phyloP scores from a whole-genome alignment of 2,113 vertebrate genomes.

The Myocastor coypus region DNA sequence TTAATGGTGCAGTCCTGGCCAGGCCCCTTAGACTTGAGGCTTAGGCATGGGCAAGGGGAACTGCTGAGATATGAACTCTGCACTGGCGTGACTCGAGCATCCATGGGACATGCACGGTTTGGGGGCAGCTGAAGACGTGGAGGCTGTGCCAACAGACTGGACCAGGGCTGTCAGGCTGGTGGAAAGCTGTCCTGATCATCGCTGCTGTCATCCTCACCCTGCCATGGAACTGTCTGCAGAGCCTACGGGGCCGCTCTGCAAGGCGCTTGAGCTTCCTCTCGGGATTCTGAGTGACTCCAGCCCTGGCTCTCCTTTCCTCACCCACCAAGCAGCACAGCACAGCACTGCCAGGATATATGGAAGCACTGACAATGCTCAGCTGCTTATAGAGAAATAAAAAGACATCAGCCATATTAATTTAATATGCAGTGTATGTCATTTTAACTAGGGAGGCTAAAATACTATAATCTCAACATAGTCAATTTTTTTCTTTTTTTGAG shows the following conservation, averaged over 20 bases:
- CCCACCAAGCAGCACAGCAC: background rate
- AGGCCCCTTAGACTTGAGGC: slow-evolving; percentile 71
- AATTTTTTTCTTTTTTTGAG: too few species aligned
- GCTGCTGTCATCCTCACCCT: too few species aligned
- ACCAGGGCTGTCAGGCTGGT: background rate
- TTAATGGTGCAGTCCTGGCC: slow-evolving; percentile 10
- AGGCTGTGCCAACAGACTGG: background rate
- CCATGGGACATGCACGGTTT: background rate
- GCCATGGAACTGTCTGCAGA: background rate
- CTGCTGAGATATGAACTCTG: slow-evolving; percentile 53
- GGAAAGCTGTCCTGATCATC: background rate
- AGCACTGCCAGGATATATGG: accelerated
- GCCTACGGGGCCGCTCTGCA: background rate
- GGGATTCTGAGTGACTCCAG: background rate
- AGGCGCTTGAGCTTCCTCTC: background rate
- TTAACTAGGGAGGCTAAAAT: background rate
- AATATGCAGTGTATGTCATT: background rate
- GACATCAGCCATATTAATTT: background rate
- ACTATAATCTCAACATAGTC: background rate
- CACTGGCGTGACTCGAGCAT: background rate
- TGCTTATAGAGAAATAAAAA: background rate
- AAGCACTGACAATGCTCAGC: background rate
- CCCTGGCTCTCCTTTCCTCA: background rate
- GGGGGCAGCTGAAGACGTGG: background rate
- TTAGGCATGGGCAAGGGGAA: slow-evolving; percentile 59